Base-by-base conservation (phyloP, 30 jellyfish, hydroid and myxozoan genomes). In the Catostylus mosaicus region DNA sequence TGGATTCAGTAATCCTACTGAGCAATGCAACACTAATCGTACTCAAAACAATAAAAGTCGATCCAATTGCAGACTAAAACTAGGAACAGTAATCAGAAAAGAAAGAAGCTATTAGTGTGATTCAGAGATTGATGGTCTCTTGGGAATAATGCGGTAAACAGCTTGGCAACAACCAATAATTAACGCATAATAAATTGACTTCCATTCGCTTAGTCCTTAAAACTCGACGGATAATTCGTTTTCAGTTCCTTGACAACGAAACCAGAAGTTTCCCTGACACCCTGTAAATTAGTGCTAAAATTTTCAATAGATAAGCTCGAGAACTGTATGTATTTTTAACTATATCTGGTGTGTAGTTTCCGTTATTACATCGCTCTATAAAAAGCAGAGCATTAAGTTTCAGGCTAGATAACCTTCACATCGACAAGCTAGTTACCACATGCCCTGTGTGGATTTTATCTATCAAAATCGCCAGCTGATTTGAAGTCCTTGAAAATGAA, bases 171-270 rank as follows among this genome's bases (percentile, higher is more conserved):
- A 23, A 18, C 38, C 38, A n/a, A 23, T 37, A 59, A 59, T 24
- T 27, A 59, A 24, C 71, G 71, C 26, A 18, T 59, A 59, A 16
- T 24, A 59, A 59, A 59, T 59, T 59, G 71, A 59, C 37, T 24
- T 59, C 24, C 38, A 23, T 37, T 16, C 37, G 11, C 3, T 1
- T 59, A 24, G 24, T 59, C 71, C 71, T 35, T 59, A 26, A 59
- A 59, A 23, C 9, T 59, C 38, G 38, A 20, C 24, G 38, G 71
- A 1, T 59, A 59, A 59, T 7, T 59, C 38, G 24, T 19, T 59
- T 59, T 59, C 32, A 27, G 71, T 23, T 7, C 11, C 71, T 59
- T 59, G 71, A 59, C 71, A 59, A 59, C 38, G 71, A 59, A 26
- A 59, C 71, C 37, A 23, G 71, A 59, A 27, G 19, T 27, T 16